Evolutionary conservation across 2,888 invertebrate species (phyloP), one percentile per base, ranked within the genome.

Genomic region (Orthonevra nobilis): DNA sequence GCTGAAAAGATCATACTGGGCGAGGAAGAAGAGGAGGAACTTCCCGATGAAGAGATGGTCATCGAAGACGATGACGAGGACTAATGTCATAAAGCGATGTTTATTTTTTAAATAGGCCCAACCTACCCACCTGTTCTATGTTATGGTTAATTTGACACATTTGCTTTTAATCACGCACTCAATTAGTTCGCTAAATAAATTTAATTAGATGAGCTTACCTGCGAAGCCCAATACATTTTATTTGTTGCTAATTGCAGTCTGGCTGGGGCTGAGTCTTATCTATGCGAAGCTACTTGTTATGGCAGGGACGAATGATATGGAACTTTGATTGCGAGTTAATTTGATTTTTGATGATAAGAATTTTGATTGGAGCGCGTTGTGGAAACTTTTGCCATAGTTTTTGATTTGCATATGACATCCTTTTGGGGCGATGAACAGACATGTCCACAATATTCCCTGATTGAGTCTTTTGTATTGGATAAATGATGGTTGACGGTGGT

Each of bases 1-100:
- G 92, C 92, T 0, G 91, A 92, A 81, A 89, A 91, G 83, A 90
- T 92, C 81, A 91, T 92, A 19, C 90, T 91, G 50, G 91, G 91
- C 3, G 85, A 86, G 32, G 82, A 81, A 1, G 84, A 83, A 3
- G 79, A 81, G 58, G 74, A 14, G 66, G 44, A 2, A 34, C 17
- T 40, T 15, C 82, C 77, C 34, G 77, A 70, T 2, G 83, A 82
- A 10, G 82, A 77, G 34, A 10, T 66, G 15, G 66, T 40, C 23
- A 14, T 63, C 6, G 74, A 56, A 5, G 79, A 73, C 6, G 66
- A 61, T 4, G 73, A 70, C 17, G 7, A 14, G 5, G 64, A 60
- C 20, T 17, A 63, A n/a, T n/a, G n/a, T 17, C 28, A 1, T 1
- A 28, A 23, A 3, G 15, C 14, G 40, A 2, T 19, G 7, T n/a